Percentiles rank a stretch among this genome's conserved stretches.
Conservation (phyloP, 2,888 invertebrate genomes). For the Phyllotreta striolata region DNA sequence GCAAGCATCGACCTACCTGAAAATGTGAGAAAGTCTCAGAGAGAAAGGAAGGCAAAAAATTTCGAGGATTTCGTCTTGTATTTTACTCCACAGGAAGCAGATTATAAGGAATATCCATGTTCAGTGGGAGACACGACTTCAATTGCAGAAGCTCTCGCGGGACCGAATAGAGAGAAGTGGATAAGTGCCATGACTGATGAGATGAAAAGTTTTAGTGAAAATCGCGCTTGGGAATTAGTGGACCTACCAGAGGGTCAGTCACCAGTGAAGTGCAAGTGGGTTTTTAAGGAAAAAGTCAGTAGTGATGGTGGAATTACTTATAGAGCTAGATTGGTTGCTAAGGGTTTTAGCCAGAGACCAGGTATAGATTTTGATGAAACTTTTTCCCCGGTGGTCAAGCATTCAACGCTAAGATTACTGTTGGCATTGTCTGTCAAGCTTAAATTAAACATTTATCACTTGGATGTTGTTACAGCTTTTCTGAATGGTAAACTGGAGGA, state of each 20-base stretch:
- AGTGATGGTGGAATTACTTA: conserved; percentile 33
- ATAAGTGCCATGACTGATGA: conserved; percentile 36
- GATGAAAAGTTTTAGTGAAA: conserved; percentile 34
- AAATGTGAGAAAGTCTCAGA: conserved; percentile 20
- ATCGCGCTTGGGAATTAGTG: conserved; percentile 40
- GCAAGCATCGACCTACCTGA: no score
- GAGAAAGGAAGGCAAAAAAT: conserved; percentile 15
- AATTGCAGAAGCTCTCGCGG: conserved; percentile 36
- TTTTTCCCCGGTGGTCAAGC: conserved; percentile 12
- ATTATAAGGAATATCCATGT: conserved; percentile 14
- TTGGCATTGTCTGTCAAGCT: conserved; percentile 8
- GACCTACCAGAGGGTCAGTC: conserved; percentile 29
- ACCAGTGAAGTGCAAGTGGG: conserved; percentile 42
- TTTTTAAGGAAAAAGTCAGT: conserved; percentile 37
- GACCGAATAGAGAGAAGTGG: conserved; percentile 38
- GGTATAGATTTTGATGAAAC: conserved; percentile 35
- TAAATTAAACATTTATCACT: conserved; percentile 10
- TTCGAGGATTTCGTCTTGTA: conserved; percentile 24
- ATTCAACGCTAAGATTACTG: conserved; percentile 18
- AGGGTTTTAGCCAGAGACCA: conserved; percentile 36
- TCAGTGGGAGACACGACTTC: conserved; percentile 29
- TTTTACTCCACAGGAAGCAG: conserved; percentile 17
- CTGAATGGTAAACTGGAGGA: conserved; percentile 23
- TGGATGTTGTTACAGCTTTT: conserved; percentile 24
- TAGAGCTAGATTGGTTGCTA: conserved; percentile 40